Percentiles rank a stretch among this genome's conserved stretches.
Evolutionary conservation across 2,113 vertebrate species (phyloP).

Genomic region (Phyllostomus hastatus): DNA sequence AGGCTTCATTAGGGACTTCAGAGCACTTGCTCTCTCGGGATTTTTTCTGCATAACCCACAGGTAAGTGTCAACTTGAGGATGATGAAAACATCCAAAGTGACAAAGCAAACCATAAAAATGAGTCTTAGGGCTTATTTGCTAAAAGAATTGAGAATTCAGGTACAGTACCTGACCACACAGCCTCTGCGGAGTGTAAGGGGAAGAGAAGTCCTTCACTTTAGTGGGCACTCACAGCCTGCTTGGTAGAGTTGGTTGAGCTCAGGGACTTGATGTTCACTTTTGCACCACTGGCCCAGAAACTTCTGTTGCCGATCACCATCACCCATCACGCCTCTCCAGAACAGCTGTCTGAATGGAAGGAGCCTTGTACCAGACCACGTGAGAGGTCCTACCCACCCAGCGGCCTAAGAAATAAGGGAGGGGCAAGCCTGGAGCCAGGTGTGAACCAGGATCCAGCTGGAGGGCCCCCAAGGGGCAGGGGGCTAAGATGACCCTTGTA

Average conservation of each 20-base stretch:
- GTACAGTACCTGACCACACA: neutral
- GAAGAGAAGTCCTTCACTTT: neutral
- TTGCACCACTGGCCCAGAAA: neutral
- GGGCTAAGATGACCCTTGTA: neutral
- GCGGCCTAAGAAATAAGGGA: neutral
- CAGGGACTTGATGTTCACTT: neutral
- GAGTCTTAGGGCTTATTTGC: neutral
- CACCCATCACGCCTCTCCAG: neutral
- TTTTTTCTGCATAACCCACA: neutral
- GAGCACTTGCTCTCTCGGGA: neutral
- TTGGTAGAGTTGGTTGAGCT: neutral
- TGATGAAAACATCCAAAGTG: neutral
- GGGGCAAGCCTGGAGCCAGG: neutral
- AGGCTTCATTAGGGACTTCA: neutral
- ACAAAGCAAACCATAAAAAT: neutral
- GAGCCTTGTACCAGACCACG: neutral
- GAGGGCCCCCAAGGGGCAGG: neutral
- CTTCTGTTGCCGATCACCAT: neutral
- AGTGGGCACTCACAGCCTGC: neutral
- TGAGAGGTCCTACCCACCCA: neutral
- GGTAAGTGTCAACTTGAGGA: neutral
- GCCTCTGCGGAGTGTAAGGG: neutral
- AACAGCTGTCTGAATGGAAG: neutral
- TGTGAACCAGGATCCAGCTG: neutral
- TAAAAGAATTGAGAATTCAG: neutral